Evolutionary conservation across 2,888 invertebrate genomes (phyloP), one percentile per base, ranked within the genome.

Genomic region (Alloscopus bannaensis): DNA sequence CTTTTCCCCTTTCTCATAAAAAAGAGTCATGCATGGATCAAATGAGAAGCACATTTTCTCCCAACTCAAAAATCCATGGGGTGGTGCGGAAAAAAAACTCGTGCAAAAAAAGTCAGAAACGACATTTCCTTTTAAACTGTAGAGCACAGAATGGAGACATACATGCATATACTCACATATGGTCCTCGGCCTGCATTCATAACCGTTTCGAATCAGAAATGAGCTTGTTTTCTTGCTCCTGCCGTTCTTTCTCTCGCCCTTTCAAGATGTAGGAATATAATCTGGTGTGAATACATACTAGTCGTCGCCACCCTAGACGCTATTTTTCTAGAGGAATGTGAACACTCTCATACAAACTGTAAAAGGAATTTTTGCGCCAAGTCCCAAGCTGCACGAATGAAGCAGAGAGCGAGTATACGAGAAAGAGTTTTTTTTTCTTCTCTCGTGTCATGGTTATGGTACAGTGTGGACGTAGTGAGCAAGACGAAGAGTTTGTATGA

Each of bases 401-500:
- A 69, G 57, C 31, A 52, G 29, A 59, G 16, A 40, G 45, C 22
- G 22, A 40, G 31, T 45, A 29, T 45, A 52, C 2, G 18, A 18
- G 59, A 18, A 45, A 16, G 8, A 45, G 45, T n/a, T 11, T 24
- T 55, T 24, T 3, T 55, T 24, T n/a, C 16, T 6, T n/a, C 18
- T 50, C 50, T 50, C 16, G 20, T 22, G 13, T 20, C 22, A 40
- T 60, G 13, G 28, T 2, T 16, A 28, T 55, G 55, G 24, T 55
- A 55, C 8, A 55, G 52, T 13, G 28, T 26, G 71, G 26, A 55
- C 26, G 64, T n/a, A 45, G 50, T 26, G 64, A 71, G 47, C 1
- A 55, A 64, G 55, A 42, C n/a, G 47, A 28, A 40, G 62, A 62
- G n/a, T n/a, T n/a, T n/a, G n/a, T n/a, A n/a, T n/a, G 50, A 50